Base-by-base conservation (phyloP, 2,113 vertebrate species). In the Bufo bufo region DNA sequence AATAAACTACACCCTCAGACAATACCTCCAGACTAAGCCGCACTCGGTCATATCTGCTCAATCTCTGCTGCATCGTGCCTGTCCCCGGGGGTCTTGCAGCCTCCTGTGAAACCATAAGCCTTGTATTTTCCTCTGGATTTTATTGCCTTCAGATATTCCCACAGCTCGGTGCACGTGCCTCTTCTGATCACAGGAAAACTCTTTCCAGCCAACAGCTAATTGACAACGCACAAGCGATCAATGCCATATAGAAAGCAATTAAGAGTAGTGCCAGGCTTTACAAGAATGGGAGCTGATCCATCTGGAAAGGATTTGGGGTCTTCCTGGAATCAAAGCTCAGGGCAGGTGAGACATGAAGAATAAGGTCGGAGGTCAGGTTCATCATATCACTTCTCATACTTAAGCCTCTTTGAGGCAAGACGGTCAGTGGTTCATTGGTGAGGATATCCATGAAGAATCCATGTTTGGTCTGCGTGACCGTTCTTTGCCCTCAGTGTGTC, bases 151-250 rank as follows among this genome's bases (percentile, higher is more conserved):
- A 71, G 49, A 80, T 50, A 20, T 33, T 74, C 13, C 66, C 17
- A 79, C 52, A 82, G 78, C 66, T 11, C 52, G 50, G 10, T 52
- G 45, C 23, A 7, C 47, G 23, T 17, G 80, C 72, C 87, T 59
- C 87, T 50, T 56, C 89, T 90, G 54, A 82, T 61, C 59, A 69
- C 84, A 14, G 85, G 86, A 84, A 75, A 81, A 87, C 89, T 59
- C 71, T 90, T 90, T 88, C 90, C 77, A 89, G 89, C 89, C 92
- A 87, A 90, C 92, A 90, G 90, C 89, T 90, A 93, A 91, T 91
- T 93, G 90, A 92, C 86, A 90, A 91, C 92, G 90, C 87, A 75
- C 71, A 65, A 85, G 90, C 85, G n/a, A 54, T 77, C 61, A 75
- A 78, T 61, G 50, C 56, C 87, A 80, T 88, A 85, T 90, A 91